Evolutionary conservation across 2,113 vertebrate species (phyloP).

Genomic region (Lepisosteus oculatus): DNA sequence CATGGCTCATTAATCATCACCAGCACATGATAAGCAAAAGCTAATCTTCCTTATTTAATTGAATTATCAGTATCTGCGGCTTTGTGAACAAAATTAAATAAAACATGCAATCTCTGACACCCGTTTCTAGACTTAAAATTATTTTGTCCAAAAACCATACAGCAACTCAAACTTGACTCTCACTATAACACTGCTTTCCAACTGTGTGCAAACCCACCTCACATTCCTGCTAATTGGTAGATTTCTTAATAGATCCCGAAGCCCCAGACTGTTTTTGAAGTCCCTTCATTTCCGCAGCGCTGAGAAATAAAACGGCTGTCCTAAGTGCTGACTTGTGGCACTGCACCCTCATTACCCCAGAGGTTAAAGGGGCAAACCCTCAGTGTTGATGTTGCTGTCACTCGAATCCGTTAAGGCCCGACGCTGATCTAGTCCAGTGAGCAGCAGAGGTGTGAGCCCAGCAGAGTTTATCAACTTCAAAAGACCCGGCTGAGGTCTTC

Average conservation of each 20-base stretch:
- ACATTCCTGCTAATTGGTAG: slow-evolving; percentile 25
- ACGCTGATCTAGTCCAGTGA: slow-evolving; percentile 42
- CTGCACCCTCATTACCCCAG: slow-evolving; percentile 54
- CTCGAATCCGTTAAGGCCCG: slow-evolving; percentile 39
- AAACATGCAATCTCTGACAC: too few relatives aligned
- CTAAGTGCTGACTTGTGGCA: slow-evolving; percentile 46
- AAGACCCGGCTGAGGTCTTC: slow-evolving; percentile 30
- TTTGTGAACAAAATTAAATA: too few relatives aligned
- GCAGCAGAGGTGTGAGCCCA: slow-evolving; percentile 44
- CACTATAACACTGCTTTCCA: too few relatives aligned
- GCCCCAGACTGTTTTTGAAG: slow-evolving; percentile 7
- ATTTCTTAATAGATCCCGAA: slow-evolving; percentile 8
- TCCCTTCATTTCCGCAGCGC: slow-evolving; percentile 47
- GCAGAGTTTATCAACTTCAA: slow-evolving; percentile 24
- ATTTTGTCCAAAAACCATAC: too few relatives aligned
- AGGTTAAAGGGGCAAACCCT: slow-evolving; percentile 53
- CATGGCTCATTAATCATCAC: too few relatives aligned
- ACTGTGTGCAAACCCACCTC: background rate
- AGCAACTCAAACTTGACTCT: background rate
- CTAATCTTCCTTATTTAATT: too few relatives aligned
- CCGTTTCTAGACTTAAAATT: too few relatives aligned
- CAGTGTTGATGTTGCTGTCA: slow-evolving; percentile 48
- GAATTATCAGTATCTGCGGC: too few relatives aligned
- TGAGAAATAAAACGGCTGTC: slow-evolving; percentile 44
- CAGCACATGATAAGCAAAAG: too few relatives aligned